These are phyloP conservation scores for Hippolais icterina DNA, from an alignment of 2,113 vertebrate species.

Conservation along the genomic window DNA sequence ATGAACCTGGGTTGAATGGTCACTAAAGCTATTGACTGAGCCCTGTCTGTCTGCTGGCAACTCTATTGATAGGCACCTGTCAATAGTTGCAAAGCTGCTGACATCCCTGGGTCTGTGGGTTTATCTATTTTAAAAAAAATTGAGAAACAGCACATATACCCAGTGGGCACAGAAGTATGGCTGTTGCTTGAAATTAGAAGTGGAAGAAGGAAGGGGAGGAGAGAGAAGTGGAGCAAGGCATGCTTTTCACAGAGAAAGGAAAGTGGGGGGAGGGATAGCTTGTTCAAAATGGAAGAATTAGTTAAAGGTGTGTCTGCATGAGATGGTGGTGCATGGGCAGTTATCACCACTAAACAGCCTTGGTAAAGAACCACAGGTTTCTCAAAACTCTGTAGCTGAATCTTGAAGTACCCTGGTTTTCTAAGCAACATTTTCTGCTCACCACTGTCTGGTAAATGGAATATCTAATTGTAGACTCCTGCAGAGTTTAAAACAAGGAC, in stretches of 20 bases:
- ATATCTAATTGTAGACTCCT: background rate
- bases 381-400: background rate
- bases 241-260: background rate
- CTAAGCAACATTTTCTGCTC: background rate
- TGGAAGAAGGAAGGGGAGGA: background rate
- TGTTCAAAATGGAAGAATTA: background rate
- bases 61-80: constrained; percentile 18
- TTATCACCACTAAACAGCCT: background rate
- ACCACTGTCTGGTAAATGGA: background rate
- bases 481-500: background rate
- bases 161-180: background rate
- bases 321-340: background rate
- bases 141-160: background rate
- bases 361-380: background rate
- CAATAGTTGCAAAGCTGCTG: background rate
- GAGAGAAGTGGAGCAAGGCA: background rate
- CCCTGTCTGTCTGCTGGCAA: background rate
- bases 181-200: background rate
- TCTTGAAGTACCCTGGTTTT: background rate
- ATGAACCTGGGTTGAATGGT: background rate
- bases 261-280: background rate
- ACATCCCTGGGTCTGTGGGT: background rate
- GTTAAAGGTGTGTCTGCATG: background rate
- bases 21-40: constrained; percentile 3
- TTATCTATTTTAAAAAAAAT: background rate